Conservation (phyloP, 2,113 vertebrate species). For the Speoplatyrhinus poulsoni region DNA sequence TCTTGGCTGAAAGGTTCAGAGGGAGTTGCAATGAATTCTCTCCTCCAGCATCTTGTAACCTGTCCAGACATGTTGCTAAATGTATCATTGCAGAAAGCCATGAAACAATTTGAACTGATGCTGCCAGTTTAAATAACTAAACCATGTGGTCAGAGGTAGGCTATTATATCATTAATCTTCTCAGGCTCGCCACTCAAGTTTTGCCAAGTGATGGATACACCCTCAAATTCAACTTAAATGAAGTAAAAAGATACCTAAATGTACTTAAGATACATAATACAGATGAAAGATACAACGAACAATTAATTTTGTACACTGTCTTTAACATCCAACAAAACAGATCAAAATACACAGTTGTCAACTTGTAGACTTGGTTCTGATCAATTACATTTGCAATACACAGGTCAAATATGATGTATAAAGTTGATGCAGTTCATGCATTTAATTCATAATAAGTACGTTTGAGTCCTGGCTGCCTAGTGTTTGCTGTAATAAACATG, state of each 20-base stretch:
- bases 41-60: slow-evolving; percentile 61
- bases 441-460: slow-evolving; percentile 43
- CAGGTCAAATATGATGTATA: slow-evolving; percentile 15
- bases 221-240: slow-evolving; percentile 67
- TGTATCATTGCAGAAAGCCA: slow-evolving; percentile 81
- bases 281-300: slow-evolving; percentile 50
- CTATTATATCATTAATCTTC: slow-evolving; percentile 80
- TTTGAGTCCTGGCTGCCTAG: slow-evolving; percentile 48
- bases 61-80: slow-evolving; percentile 73
- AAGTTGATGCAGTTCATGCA: slow-evolving; percentile 27
- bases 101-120: slow-evolving; percentile 82
- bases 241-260: slow-evolving; percentile 70
- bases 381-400: not conserved
- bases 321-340: slow-evolving; percentile 28
- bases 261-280: slow-evolving; percentile 67
- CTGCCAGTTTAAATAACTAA: slow-evolving; percentile 83
- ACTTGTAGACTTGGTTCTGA: not conserved
- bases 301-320: slow-evolving; percentile 47
- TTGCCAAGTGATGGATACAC: slow-evolving; percentile 72
- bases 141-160: slow-evolving; percentile 75
- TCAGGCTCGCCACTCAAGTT: slow-evolving; percentile 62
- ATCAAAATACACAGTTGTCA: slow-evolving; percentile 6
- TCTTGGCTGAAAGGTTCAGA: slow-evolving; percentile 63
- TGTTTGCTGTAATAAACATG: slow-evolving; percentile 74
- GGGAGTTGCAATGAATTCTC: slow-evolving; percentile 66